Conservation (phyloP, 2,113 vertebrate species). For the Glaucomys volans region DNA sequence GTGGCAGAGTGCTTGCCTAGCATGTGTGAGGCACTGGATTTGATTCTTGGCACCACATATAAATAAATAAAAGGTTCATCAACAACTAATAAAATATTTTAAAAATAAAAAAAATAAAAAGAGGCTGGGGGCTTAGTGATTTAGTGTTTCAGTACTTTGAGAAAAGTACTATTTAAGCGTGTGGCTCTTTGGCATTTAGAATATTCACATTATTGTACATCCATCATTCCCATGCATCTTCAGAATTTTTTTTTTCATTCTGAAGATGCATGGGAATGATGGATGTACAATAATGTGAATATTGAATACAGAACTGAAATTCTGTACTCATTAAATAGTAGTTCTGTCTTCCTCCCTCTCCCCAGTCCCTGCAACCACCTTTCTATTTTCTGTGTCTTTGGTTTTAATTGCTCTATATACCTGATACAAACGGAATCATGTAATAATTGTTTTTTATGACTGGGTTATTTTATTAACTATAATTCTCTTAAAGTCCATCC, state of each 20-base stretch:
- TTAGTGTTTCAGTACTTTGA: neutral
- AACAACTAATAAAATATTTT: too few species aligned
- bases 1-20: too few species aligned
- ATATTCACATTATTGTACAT: neutral
- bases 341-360: neutral
- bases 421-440: neutral
- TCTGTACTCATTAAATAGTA: neutral
- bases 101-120: too few species aligned
- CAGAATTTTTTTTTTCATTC: too few species aligned
- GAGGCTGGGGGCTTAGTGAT: too few species aligned
- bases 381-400: neutral
- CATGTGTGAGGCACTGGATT: too few species aligned
- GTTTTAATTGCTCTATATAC: neutral
- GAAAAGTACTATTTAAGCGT: neutral
- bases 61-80: too few species aligned
- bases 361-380: neutral
- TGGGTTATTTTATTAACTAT: neutral
- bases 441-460: neutral
- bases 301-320: too few species aligned
- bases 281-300: too few species aligned
- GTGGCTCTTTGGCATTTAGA: neutral
- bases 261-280: too few species aligned
- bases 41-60: too few species aligned
- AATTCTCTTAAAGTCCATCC: neutral
- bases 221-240: neutral